phyloP scores from a whole-genome alignment of 2,113 vertebrate species.

The Tretioscincus oriximinensis region DNA sequence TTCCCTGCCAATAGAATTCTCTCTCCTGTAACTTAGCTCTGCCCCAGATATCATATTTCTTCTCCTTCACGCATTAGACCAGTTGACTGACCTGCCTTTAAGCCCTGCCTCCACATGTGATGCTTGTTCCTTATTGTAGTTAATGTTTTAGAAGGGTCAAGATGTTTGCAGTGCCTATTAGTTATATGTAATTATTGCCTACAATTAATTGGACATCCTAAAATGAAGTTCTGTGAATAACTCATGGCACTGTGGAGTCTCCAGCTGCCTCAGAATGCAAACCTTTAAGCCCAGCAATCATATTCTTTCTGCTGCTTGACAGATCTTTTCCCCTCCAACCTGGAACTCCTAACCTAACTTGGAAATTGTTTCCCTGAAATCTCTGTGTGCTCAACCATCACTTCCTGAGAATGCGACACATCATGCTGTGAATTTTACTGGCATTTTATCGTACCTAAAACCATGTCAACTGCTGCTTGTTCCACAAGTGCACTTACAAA shows the following conservation, averaged over 20 bases:
- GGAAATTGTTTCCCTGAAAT: background rate
- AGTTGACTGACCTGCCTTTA: background rate
- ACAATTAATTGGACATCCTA: background rate
- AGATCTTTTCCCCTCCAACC: no score
- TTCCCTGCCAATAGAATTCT: background rate
- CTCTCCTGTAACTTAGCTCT: background rate
- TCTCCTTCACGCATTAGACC: background rate
- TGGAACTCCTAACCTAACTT: no score
- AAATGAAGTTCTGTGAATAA: background rate
- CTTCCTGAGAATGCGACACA: background rate
- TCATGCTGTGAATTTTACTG: background rate
- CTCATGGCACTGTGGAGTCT: background rate
- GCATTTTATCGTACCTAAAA: no score
- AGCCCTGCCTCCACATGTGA: background rate
- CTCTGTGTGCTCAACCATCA: background rate
- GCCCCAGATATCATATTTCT: background rate
- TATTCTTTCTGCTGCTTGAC: background rate
- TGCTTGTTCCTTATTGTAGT: background rate
- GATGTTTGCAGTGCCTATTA: background rate
- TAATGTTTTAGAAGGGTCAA: background rate
- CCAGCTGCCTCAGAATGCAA: no score
- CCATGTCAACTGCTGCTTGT: no score
- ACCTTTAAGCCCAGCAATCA: no score
- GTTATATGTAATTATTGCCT: background rate
- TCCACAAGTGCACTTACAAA: no score